phyloP scores from a whole-genome alignment of 2,888 invertebrate species.

The Liopterus haemorrhoidalis region DNA sequence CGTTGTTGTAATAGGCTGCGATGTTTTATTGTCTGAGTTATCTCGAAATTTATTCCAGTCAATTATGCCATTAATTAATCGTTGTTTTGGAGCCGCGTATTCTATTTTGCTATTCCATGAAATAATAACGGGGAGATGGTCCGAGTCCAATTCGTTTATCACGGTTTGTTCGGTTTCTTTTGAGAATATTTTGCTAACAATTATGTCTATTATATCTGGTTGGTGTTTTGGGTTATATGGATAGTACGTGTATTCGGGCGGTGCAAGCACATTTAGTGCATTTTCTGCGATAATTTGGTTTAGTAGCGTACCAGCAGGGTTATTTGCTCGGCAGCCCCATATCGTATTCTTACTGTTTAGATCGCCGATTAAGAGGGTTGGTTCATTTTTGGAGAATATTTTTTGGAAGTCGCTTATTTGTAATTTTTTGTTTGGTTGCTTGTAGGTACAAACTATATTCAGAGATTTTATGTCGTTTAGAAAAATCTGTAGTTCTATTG shows the following conservation, averaged over 20 bases:
- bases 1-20: too few relatives aligned
- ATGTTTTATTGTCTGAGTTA: too few relatives aligned
- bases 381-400: conserved; percentile 9
- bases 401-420: conserved; percentile 14
- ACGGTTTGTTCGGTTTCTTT: conserved; percentile 18
- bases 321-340: conserved; percentile 21
- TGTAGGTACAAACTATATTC: conserved; percentile 13
- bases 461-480: conserved; percentile 5
- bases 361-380: conserved; percentile 18
- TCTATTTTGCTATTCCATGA: too few relatives aligned
- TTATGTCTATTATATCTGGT: conserved; percentile 20
- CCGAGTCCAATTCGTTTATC: conserved; percentile 19
- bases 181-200: conserved; percentile 17
- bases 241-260: conserved; percentile 19
- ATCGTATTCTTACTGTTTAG: conserved; percentile 17
- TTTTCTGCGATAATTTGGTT: conserved; percentile 12
- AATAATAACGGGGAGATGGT: conserved; percentile 15
- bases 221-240: conserved; percentile 17
- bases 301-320: conserved; percentile 15
- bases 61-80: too few relatives aligned
- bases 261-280: conserved; percentile 15
- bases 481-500: conserved; percentile 5
- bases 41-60: too few relatives aligned
- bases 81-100: too few relatives aligned
- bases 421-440: conserved; percentile 19